Percentiles rank a stretch among this genome's conserved stretches.
Evolutionary conservation across 2,113 vertebrate genomes (phyloP).

Genomic region (Pardalotus punctatus): DNA sequence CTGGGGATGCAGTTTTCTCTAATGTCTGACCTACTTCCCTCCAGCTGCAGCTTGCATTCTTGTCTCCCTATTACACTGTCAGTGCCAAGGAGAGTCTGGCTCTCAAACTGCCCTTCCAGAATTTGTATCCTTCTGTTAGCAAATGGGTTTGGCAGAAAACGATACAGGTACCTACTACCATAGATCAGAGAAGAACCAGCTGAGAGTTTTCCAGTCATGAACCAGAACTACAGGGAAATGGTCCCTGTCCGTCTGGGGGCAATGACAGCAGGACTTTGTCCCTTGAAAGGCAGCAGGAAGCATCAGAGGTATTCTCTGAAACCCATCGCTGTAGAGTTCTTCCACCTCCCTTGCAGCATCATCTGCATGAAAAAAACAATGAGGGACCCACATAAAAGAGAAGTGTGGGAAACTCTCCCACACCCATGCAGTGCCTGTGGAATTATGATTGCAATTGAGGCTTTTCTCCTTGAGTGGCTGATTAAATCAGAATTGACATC

Average conservation of each 20-base stretch:
- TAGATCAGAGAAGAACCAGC: neutral
- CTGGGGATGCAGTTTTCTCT: neutral
- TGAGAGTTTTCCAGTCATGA: fast-evolving
- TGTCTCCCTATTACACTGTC: neutral
- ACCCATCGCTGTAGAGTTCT: neutral
- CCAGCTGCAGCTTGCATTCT: neutral
- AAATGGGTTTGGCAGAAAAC: neutral
- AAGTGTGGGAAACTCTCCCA: neutral
- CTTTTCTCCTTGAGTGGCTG: neutral
- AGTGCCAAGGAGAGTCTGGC: neutral
- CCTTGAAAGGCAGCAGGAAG: neutral
- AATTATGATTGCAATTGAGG: neutral
- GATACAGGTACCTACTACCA: neutral
- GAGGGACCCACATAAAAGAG: neutral
- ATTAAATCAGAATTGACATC: neutral
- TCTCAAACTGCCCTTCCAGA: neutral
- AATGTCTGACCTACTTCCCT: neutral
- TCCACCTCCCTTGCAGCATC: neutral
- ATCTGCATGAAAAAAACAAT: neutral
- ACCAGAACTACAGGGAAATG: neutral
- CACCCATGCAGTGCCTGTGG: neutral
- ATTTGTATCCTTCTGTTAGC: neutral
- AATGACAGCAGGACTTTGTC: neutral
- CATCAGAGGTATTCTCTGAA: neutral
- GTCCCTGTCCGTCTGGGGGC: neutral